Evolutionary conservation across 2,888 invertebrate species (phyloP).

Genomic region (Thumatha senex): DNA sequence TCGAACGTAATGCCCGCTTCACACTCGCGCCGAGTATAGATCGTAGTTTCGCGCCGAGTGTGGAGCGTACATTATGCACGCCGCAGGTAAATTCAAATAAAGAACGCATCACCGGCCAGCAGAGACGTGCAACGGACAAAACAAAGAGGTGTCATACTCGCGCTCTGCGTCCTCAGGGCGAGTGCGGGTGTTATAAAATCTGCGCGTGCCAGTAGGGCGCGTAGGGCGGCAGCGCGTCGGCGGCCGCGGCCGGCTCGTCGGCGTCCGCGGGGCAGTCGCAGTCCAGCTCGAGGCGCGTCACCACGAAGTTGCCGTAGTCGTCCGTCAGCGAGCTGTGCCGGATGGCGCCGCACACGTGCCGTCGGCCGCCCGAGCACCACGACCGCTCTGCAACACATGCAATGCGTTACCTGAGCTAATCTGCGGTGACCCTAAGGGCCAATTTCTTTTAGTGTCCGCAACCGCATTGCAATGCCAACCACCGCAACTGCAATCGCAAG

Average conservation of each 20-base stretch:
- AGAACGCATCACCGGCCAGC: not conserved
- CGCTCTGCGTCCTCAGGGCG: conserved; percentile 1
- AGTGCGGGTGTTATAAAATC: conserved; percentile 47
- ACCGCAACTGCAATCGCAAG: too few species aligned
- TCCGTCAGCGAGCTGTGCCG: conserved; percentile 76
- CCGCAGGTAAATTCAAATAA: not conserved
- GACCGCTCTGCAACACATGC: not conserved
- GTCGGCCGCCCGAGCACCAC: conserved; percentile 28
- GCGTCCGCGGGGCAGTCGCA: conserved; percentile 42
- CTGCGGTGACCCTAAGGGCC: too few species aligned
- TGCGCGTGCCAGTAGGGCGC: conserved; percentile 50
- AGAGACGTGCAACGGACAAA: not conserved
- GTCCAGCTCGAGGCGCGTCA: conserved; percentile 67
- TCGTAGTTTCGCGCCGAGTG: too few species aligned
- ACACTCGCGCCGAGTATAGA: too few species aligned
- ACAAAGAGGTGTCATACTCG: too few species aligned
- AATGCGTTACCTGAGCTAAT: too few species aligned
- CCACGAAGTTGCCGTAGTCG: conserved; percentile 82
- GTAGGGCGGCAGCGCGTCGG: conserved; percentile 6
- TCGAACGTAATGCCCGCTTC: not conserved
- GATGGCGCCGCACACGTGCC: conserved; percentile 71
- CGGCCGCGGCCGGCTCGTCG: conserved; percentile 16
- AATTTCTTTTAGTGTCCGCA: too few species aligned
- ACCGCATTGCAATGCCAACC: too few species aligned
- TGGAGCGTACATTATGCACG: too few species aligned